Conservation (phyloP, 1,140 invertebrate species). For the Wasmannia auropunctata region DNA sequence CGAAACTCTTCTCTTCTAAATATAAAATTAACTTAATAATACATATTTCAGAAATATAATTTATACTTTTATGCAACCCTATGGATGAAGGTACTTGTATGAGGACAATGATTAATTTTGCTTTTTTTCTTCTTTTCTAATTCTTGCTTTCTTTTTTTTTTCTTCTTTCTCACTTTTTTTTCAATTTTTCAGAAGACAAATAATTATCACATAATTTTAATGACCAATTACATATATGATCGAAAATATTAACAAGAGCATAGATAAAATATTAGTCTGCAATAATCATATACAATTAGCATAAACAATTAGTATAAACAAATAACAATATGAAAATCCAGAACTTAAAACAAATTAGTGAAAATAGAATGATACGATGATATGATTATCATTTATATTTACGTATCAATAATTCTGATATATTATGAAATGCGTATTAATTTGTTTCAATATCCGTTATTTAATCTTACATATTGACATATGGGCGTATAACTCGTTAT, state of each 20-base stretch:
- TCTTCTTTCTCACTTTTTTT: background rate
- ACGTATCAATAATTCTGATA: background rate
- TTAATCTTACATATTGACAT: no score
- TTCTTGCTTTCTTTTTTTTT: background rate
- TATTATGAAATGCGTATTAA: background rate
- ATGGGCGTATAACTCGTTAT: no score
- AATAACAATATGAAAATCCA: conserved; percentile 14
- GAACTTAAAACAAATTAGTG: background rate
- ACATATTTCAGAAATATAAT: conserved; percentile 29
- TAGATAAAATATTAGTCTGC: background rate
- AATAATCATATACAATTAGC: background rate
- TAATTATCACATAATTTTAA: background rate
- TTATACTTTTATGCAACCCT: background rate
- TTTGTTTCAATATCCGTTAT: background rate
- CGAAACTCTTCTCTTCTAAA: background rate
- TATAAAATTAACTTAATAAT: conserved; percentile 23
- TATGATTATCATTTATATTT: background rate
- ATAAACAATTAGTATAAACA: no score
- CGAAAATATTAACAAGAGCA: background rate
- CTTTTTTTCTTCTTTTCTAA: background rate
- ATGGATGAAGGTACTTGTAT: background rate
- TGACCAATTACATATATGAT: background rate
- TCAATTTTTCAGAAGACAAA: background rate
- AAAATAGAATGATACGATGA: background rate
- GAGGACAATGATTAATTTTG: background rate